Percentiles rank a stretch among this genome's conserved stretches.
Evolutionary conservation across 2,113 vertebrate species (phyloP).

Genomic region (Pangasianodon gigas): DNA sequence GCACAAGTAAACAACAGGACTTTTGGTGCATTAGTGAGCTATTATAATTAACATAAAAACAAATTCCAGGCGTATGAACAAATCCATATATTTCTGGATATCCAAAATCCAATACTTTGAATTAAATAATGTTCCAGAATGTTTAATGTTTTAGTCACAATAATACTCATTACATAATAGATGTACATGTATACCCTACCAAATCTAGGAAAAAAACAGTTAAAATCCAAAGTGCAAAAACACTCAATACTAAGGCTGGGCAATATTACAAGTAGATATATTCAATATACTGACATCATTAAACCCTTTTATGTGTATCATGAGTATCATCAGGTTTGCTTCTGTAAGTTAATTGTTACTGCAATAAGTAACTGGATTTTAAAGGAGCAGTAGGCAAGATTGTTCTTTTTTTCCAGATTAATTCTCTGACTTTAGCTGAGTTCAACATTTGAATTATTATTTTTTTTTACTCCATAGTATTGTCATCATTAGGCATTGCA

Average conservation of each 20-base stretch:
- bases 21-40: neutral
- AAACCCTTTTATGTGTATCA: neutral
- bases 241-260: neutral
- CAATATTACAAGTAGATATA: neutral
- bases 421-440: too few relatives aligned
- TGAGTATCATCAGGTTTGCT: neutral
- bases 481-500: too few relatives aligned
- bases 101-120: neutral
- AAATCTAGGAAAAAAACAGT: neutral
- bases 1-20: slow-evolving; percentile 29
- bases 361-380: too few relatives aligned
- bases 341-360: too few relatives aligned
- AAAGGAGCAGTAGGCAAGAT: too few relatives aligned
- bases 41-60: slow-evolving; percentile 17
- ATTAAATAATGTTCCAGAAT: neutral
- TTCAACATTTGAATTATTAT: too few relatives aligned
- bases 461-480: too few relatives aligned
- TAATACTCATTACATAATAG: neutral
- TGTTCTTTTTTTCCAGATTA: too few relatives aligned
- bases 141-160: neutral
- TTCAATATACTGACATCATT: neutral
- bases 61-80: neutral
- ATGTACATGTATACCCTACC: neutral
- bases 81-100: neutral
- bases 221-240: neutral